Evolutionary conservation across 2,888 invertebrate genomes (phyloP).

Genomic region (Heliothis peltigera): DNA sequence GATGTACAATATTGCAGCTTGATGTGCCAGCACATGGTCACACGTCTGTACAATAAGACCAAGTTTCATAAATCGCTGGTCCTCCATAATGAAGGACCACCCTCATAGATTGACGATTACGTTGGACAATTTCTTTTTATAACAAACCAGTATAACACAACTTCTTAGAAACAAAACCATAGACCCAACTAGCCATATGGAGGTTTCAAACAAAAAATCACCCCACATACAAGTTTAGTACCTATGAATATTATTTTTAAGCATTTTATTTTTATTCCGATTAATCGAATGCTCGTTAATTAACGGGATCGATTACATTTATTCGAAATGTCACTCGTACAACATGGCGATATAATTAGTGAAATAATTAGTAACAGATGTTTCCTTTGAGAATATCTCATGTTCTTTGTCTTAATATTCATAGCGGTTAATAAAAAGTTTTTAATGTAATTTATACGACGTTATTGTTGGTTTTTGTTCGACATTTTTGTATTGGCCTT

Average conservation of each 20-base stretch:
- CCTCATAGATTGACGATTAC: conserved; percentile 27
- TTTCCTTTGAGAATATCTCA: conserved; percentile 43
- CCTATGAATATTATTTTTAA: conserved; percentile 39
- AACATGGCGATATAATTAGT: conserved; percentile 56
- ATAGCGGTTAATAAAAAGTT: conserved; percentile 33
- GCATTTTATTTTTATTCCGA: conserved; percentile 60
- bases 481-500: conserved; percentile 27
- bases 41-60: conserved; percentile 10
- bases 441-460: conserved; percentile 46
- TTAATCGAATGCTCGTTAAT: conserved; percentile 69
- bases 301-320: conserved; percentile 72
- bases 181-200: conserved; percentile 15
- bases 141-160: conserved; percentile 37
- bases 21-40: too few relatives aligned
- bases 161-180: conserved; percentile 52
- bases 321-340: conserved; percentile 72
- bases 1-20: too few relatives aligned
- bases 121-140: conserved; percentile 28
- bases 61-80: neutral
- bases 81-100: conserved; percentile 39
- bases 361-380: conserved; percentile 61
- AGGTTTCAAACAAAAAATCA: conserved; percentile 42
- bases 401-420: conserved; percentile 40
- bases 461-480: conserved; percentile 38
- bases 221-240: conserved; percentile 31